Evolutionary conservation across 2,113 vertebrate species (phyloP).

Genomic region (Telmatochromis sp.): DNA sequence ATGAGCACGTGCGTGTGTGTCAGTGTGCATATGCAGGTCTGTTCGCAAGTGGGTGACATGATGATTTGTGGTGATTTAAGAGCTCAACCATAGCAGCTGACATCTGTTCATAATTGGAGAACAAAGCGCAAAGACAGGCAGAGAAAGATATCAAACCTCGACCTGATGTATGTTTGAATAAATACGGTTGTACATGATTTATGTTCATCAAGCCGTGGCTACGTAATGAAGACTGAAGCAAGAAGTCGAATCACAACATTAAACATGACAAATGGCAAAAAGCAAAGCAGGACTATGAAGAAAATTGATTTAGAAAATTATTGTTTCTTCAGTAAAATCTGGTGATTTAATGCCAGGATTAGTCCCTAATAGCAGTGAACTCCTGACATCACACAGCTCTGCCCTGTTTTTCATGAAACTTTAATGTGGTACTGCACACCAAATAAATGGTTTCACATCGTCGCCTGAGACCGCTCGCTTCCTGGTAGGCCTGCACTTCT

Average conservation of each 20-base stretch:
- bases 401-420: not conserved
- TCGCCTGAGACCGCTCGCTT: not conserved
- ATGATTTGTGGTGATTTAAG: slow-evolving; percentile 71
- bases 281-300: not conserved
- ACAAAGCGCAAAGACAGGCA: slow-evolving; percentile 46
- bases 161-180: not conserved
- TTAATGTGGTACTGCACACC: not conserved
- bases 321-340: not conserved
- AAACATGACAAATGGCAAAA: not conserved
- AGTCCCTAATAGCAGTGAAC: not conserved
- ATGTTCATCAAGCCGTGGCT: not conserved
- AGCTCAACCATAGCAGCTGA: slow-evolving; percentile 62
- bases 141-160: slow-evolving; percentile 24
- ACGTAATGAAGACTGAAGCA: not conserved
- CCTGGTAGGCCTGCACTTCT: not conserved
- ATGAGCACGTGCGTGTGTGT: not conserved
- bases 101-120: slow-evolving; percentile 81
- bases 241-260: not conserved
- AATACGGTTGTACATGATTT: not conserved
- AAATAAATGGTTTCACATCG: not conserved
- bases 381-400: not conserved
- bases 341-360: not conserved
- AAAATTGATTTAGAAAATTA: not conserved
- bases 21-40: not conserved
- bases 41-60: slow-evolving; percentile 45